Percentiles rank a stretch among this genome's conserved stretches.
These are phyloP conservation scores for Atrichornis clamosus DNA, from an alignment of 2,113 vertebrate species.

Conservation along the genomic window DNA sequence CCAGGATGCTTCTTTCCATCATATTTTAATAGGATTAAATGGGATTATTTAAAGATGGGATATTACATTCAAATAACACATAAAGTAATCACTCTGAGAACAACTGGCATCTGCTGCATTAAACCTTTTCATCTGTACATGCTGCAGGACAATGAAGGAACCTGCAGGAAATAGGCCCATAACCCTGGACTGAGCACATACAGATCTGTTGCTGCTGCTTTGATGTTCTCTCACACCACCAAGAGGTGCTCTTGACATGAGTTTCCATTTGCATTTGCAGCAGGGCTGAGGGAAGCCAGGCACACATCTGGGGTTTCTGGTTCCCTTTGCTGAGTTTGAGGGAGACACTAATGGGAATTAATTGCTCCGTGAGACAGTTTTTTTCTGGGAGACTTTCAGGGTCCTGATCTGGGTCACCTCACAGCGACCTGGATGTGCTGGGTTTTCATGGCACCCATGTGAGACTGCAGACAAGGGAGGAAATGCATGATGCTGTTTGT, in stretches of 20 bases:
- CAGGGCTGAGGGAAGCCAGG: neutral
- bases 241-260: conserved; percentile 35
- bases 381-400: neutral
- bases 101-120: neutral
- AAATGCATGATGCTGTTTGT: neutral
- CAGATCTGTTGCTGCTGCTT: neutral
- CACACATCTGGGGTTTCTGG: neutral
- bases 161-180: neutral
- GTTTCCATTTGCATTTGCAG: neutral
- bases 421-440: fast-evolving
- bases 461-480: neutral
- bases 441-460: neutral
- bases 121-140: neutral
- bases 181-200: neutral
- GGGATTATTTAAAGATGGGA: neutral
- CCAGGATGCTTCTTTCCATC: neutral
- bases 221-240: neutral
- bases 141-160: neutral
- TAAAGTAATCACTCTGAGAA: neutral
- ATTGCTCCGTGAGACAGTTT: neutral
- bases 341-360: neutral
- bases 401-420: neutral
- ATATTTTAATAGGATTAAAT: neutral
- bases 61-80: neutral
- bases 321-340: neutral